Base-by-base conservation (phyloP, 2,888 invertebrate species). In the Agrotis segetum region DNA sequence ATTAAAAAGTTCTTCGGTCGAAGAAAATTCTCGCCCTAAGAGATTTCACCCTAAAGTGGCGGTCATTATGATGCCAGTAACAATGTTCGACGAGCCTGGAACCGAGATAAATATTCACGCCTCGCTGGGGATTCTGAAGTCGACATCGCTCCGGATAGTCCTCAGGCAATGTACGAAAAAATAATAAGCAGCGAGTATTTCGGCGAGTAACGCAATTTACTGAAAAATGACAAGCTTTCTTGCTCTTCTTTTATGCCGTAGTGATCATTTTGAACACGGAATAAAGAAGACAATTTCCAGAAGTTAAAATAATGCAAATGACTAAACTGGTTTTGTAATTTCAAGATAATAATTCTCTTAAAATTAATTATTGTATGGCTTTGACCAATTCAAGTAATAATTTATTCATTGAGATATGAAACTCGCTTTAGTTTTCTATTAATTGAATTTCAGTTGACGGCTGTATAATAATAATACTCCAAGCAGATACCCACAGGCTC, bases 31-130 rank as follows among this genome's bases (percentile, higher is more conserved):
- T 74, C 80, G 63, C 40, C 79, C 71, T 73, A 74, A 77, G 77
- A 82, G 79, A 83, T 85, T 84, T 87, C 83, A 82, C 86, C 85
- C 78, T 77, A 81, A 85, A 88, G 84, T 85, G 85, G 76, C 79
- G 81, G 82, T 86, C 87, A 87, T 89, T 87, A 88, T 82, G 83
- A 80, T 81, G 77, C 83, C 86, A 84, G 84, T 84, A 84, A 86
- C 84, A 84, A 87, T 83, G 82, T 88, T 87, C 82, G 84, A 85
- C 82, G 83, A 77, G 78, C 68, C 81, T 81, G 80, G 70, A 82
- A 80, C 69, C 67, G 81, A 83, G 82, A 87, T 87, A 88, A 90
- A 90, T 89, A 89, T 89, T 88, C 87, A 86, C 84, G 84, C 73
- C 80, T 82, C 77, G 83, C 81, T 84, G 78, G 74, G 78, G 74